Percentiles rank a stretch among this genome's conserved stretches.
phyloP scores from a whole-genome alignment of 1,140 invertebrate genomes.

The Melanaphis sacchari region DNA sequence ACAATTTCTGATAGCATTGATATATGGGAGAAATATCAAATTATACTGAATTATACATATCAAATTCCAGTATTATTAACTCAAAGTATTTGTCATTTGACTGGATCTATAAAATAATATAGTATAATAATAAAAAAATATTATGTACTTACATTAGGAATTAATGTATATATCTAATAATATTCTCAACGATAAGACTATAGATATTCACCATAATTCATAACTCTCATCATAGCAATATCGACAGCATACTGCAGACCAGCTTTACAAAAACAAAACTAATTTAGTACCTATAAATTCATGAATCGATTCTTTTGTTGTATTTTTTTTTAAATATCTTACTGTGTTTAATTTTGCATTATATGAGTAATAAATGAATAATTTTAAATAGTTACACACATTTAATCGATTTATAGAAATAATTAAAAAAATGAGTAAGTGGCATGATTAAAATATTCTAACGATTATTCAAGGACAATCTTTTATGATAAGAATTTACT shows the following conservation, averaged over 20 bases:
- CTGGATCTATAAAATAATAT: not conserved
- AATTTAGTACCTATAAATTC: too few relatives aligned
- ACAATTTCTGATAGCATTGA: not conserved
- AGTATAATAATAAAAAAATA: not conserved
- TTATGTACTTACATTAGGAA: not conserved
- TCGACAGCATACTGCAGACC: not conserved
- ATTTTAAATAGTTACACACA: not conserved
- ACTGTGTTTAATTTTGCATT: not conserved
- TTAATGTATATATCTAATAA: not conserved
- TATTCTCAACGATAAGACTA: not conserved
- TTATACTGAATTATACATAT: not conserved
- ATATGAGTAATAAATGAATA: not conserved
- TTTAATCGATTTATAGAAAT: not conserved
- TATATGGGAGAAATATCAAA: not conserved
- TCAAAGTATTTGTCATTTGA: not conserved
- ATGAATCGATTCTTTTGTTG: not conserved
- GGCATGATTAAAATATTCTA: not conserved
- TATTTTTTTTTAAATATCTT: not conserved
- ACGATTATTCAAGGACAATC: not conserved
- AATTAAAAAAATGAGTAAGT: not conserved
- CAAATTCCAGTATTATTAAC: not conserved
- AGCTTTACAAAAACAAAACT: not conserved
- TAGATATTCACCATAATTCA: not conserved
- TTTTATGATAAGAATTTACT: not conserved
- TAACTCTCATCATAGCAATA: not conserved